Percentiles rank a stretch among this genome's conserved stretches.
Conservation (phyloP, 2,888 invertebrate genomes). For the Thereva unica region DNA sequence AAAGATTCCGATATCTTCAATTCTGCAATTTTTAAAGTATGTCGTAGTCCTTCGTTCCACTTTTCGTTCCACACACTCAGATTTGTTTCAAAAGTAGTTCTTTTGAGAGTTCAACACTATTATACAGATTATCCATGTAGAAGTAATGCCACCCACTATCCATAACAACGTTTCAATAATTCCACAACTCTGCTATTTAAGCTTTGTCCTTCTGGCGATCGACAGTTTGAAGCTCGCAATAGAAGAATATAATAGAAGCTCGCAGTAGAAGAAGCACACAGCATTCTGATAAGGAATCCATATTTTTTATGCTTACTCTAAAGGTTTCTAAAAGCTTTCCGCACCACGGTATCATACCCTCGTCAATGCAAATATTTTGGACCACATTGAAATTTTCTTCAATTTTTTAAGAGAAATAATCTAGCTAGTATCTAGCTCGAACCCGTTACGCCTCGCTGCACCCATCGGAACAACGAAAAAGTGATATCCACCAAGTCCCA, state of each 20-base stretch:
- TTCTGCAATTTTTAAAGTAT: neutral
- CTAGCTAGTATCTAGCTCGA: too few species aligned
- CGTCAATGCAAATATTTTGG: too few species aligned
- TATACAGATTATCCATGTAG: constrained; percentile 4
- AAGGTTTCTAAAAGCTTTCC: constrained; percentile 37
- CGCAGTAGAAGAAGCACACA: constrained; percentile 39
- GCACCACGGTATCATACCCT: constrained; percentile 36
- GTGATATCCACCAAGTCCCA: too few species aligned
- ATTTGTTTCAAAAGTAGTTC: neutral
- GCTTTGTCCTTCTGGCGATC: too few species aligned
- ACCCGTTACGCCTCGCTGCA: too few species aligned
- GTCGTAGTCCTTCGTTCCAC: neutral
- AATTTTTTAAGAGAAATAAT: neutral
- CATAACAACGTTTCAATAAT: too few species aligned
- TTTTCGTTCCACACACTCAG: neutral
- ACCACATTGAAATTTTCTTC: too few species aligned
- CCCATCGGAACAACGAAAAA: too few species aligned
- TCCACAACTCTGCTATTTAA: too few species aligned
- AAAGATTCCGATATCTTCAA: neutral
- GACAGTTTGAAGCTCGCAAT: too few species aligned
- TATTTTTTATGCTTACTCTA: constrained; percentile 39
- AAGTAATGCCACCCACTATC: too few species aligned
- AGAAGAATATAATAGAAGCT: too few species aligned
- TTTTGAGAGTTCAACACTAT: neutral
- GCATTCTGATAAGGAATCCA: constrained; percentile 36